Evolutionary conservation across 2,113 vertebrate species (phyloP), one percentile per base, ranked within the genome.

Genomic region (Rana temporaria): DNA sequence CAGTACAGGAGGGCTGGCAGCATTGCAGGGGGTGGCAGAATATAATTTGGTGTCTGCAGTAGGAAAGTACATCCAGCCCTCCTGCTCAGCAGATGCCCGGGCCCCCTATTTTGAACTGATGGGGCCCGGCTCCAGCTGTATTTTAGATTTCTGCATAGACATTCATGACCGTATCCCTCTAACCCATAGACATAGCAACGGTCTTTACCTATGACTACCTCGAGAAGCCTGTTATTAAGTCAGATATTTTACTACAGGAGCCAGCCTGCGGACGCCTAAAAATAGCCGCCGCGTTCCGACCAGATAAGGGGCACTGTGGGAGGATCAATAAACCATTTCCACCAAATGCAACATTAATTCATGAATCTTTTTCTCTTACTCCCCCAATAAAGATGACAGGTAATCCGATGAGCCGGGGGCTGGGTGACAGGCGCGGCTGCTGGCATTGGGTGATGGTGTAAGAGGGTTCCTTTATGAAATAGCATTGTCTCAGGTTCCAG

Each of bases 161-260:
- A 48, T 48, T 6, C 6, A 48, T 48, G 42, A 6, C 42, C 9
- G 42, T 48, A 48, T 12, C 42, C 26, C 9, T 8, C 7, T 12
- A 48, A 8, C 9, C 7, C 42, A 11, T 12, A 48, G 42, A 12
- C 42, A 11, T 12, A 48, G 9, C 42, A 48, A 48, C 14, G 9
- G 3, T 12, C 42, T 48, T 11, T 11, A 2, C 42, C 42, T 48
- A 48, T 48, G 42, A 1, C 42, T 42, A 42, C 42, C 42, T 65
- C 5, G 18, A n/a, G n/a, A 26, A 52, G 62, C 26, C 14, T 34
- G 32, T 8, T 75, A 22, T 11, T 32, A 63, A 65, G 76, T 53
- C 24, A 66, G 16, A 78, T 30, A 42, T 56, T 56, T 67, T 17
- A 57, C 90, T 89, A 81, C 86, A 85, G 85, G 86, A 66, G 19